These are phyloP conservation scores for Leptobrachium leishanense DNA, from an alignment of 2,113 vertebrate species.

Conservation along the genomic window DNA sequence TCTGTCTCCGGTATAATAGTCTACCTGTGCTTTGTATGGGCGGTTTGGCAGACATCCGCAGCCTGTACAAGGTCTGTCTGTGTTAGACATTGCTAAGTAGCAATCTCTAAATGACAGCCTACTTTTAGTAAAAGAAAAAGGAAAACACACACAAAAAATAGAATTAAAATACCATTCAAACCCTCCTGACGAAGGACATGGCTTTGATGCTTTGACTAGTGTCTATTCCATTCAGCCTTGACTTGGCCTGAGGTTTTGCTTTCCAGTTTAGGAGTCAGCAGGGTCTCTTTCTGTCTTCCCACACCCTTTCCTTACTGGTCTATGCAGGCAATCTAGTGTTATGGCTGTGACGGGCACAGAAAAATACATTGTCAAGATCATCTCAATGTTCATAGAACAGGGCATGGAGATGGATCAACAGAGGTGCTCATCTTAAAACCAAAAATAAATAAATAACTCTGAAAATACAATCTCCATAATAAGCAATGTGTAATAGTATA, in stretches of 20 bases:
- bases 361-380: constrained; percentile 63
- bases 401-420: constrained; percentile 65
- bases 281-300: constrained; percentile 40
- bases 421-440: constrained; percentile 57
- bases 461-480: too few species aligned
- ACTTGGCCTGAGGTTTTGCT: constrained; percentile 69
- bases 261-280: constrained; percentile 66
- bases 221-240: constrained; percentile 70
- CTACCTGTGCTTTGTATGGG: constrained; percentile 76
- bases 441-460: too few species aligned
- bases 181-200: constrained; percentile 67
- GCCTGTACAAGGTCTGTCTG: constrained; percentile 70
- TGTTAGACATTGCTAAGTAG: constrained; percentile 65
- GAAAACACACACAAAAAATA: not conserved
- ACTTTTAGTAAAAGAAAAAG: constrained; percentile 55
- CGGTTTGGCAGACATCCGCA: constrained; percentile 70
- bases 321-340: constrained; percentile 66
- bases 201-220: constrained; percentile 63
- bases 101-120: constrained; percentile 69
- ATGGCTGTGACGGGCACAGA: constrained; percentile 67
- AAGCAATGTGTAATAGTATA: too few species aligned
- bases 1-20: constrained; percentile 81
- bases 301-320: constrained; percentile 52
- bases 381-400: constrained; percentile 67
- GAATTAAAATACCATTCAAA: constrained; percentile 52